Evolutionary conservation across 1,140 invertebrate species (phyloP), one percentile per base, ranked within the genome.

Genomic region (Cecropterus lyciades): DNA sequence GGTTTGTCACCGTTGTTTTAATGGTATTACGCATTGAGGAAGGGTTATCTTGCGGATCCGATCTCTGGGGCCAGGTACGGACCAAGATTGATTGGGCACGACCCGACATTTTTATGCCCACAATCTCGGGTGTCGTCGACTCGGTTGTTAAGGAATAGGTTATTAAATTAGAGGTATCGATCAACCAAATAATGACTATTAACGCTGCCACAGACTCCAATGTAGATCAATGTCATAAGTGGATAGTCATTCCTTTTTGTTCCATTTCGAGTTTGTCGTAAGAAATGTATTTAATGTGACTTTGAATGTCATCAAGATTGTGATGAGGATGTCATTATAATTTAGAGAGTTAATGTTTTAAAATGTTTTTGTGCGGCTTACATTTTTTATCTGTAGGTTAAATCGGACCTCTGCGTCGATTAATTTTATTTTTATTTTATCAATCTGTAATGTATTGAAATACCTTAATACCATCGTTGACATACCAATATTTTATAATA

Each of bases 1-100:
- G 84, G 84, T 89, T 91, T 90, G 89, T 91, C 89, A 90, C 87
- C 87, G 87, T 89, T 91, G 87, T 89, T 90, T 92, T 92, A 92
- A 90, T 92, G 89, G 87, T 85, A 89, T 88, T 90, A 90, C 84
- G 89, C 83, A 87, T 87, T 78, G 85, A 83, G 80, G 86, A 87
- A 89, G 89, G 89, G 87, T 92, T 92, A 92, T 92, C 89, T 84
- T 63, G 64, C 60, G 73, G 80, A 81, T 75, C 87, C 87, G 89
- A 90, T 90, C 89, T 84, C 67, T 45, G 77, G 80, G 67, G 53
- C 43, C 85, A 87, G 86, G 86, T 89, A 89, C 75, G 72, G 73
- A 73, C 68, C 80, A 89, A 89, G 87, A 90, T 92, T 90, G 87
- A 90, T 90, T 83, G 82, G 82, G 77, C 78, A 72, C 72, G 74